Base-by-base conservation (phyloP, 2,888 invertebrate genomes). In the Papilio protenor region DNA sequence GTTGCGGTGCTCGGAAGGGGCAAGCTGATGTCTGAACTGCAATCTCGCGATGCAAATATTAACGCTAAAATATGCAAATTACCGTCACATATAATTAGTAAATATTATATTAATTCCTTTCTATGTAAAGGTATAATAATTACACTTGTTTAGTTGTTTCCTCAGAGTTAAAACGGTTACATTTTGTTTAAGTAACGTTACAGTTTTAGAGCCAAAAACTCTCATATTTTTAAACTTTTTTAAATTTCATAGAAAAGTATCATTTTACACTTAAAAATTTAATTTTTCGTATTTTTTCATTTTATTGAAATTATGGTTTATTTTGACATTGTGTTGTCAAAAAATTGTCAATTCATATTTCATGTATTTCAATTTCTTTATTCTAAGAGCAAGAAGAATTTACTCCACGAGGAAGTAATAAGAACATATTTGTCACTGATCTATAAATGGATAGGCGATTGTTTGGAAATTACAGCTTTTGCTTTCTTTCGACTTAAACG, bases 1-100 rank as follows among this genome's bases (percentile, higher is more conserved):
- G 90, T 89, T 1, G 94, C 94, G 4, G 94, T 83, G 21, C 84
- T 61, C 2, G 94, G 94, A 21, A 94, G 82, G 1, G 80, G 76
- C 21, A 86, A 73, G 21, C 77, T 74, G 5, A 81, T 66, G 47
- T 77, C 55, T 10, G 81, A 80, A 45, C 81, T 80, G 12, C 73
- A 71, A n/a, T 79, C 79, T 79, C 80, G 77, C 21, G 75, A 49
- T 72, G 80, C 16, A 18, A 79, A 61, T 69, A 78, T 64, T 66
- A 64, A 73, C n/a, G 81, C 82, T 83, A 75, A 69, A 84, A 83
- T 47, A 16, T 27, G 6, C 69, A 59, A 21, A 61, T 40, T n/a
- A 40, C n/a, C n/a, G 33, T 64, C 40, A 40, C 40, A 40, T 40
- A 40, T 40, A 40, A 40, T 40, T 40, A 40, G 0, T 40, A 40